These are phyloP conservation scores for Andrena bucephala DNA, from an alignment of 2,888 invertebrate genomes.

Conservation along the genomic window DNA sequence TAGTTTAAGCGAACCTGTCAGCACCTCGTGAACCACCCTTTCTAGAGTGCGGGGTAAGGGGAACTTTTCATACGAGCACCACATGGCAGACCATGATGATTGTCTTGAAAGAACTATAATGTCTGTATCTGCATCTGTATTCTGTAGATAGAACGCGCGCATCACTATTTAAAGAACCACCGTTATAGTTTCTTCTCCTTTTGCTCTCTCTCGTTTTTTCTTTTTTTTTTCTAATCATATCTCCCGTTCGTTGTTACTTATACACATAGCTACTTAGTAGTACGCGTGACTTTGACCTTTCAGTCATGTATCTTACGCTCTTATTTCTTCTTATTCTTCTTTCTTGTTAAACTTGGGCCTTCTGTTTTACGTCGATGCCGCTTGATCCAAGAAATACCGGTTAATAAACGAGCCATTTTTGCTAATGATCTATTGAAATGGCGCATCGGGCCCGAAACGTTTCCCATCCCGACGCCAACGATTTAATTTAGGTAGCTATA, in stretches of 20 bases:
- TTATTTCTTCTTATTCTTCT: too few species aligned
- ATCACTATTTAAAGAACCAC: constrained; percentile 1
- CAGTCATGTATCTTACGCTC: too few species aligned
- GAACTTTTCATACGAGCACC: constrained; percentile 58
- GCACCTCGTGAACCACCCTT: constrained; percentile 75
- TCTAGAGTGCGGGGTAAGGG: constrained; percentile 48
- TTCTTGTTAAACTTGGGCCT: too few species aligned
- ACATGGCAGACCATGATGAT: constrained; percentile 72
- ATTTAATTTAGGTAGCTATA: constrained; percentile 13
- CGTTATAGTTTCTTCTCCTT: too few species aligned
- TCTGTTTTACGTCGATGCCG: too few species aligned
- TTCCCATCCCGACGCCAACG: not conserved
- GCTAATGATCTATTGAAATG: too few species aligned
- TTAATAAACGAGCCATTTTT: not conserved
- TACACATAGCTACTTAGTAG: too few species aligned
- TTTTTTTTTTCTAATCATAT: too few species aligned
- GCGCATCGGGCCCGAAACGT: too few species aligned
- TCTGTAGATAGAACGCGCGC: constrained; percentile 1
- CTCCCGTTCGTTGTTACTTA: too few species aligned
- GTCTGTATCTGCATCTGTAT: constrained; percentile 14
- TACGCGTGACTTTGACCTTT: too few species aligned
- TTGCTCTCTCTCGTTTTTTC: too few species aligned
- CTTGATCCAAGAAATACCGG: not conserved
- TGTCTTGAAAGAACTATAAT: constrained; percentile 66
- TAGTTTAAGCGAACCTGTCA: constrained; percentile 77